These are phyloP conservation scores for Cydia fagiglandana DNA, from an alignment of 1,140 invertebrate genomes.

Conservation along the genomic window DNA sequence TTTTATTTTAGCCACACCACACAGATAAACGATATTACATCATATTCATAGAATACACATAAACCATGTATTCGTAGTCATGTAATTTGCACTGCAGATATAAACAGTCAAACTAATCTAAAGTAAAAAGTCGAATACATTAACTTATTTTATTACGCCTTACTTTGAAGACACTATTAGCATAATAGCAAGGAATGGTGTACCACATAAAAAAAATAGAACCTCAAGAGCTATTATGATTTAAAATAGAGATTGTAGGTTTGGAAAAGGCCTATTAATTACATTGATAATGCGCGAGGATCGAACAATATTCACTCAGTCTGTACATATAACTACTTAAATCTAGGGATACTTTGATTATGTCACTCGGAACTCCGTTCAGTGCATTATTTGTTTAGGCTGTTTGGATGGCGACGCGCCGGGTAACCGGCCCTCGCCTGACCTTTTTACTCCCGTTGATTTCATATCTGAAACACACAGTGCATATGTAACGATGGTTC, in stretches of 20 bases:
- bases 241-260: constrained; percentile 1
- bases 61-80: not conserved
- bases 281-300: not conserved
- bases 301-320: constrained; percentile 33
- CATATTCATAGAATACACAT: not conserved
- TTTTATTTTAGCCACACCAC: not conserved
- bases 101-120: constrained; percentile 6
- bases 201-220: not conserved
- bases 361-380: constrained; percentile 35
- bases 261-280: not conserved
- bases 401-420: constrained; percentile 76
- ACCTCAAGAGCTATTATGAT: not conserved
- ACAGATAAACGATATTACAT: not conserved
- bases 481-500: not conserved
- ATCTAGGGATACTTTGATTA: constrained; percentile 18
- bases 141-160: not conserved
- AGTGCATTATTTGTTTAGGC: constrained; percentile 74
- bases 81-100: not conserved
- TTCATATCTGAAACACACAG: constrained; percentile 70
- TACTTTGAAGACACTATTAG: not conserved
- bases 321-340: constrained; percentile 38
- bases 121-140: constrained; percentile 4
- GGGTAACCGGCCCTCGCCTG: constrained; percentile 67
- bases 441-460: constrained; percentile 72
- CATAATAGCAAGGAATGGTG: constrained; percentile 5